Evolutionary conservation across 2,888 invertebrate species (phyloP).

Genomic region (Sericinus montela): DNA sequence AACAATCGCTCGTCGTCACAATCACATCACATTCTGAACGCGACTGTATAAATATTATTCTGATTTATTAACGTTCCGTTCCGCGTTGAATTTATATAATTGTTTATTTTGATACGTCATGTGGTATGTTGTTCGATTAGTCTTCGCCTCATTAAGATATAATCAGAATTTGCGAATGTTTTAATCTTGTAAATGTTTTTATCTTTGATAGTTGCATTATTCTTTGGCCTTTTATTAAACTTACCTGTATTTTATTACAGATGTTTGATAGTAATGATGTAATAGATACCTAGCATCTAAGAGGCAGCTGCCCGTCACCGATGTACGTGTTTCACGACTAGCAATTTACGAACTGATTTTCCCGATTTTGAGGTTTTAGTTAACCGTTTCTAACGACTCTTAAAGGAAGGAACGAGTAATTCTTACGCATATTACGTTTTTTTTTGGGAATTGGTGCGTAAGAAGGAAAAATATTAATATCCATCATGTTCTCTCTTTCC

Average conservation of each 20-base stretch:
- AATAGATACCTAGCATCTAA: no score
- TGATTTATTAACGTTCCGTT: slow-evolving; percentile 42
- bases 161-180: slow-evolving; percentile 22
- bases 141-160: slow-evolving; percentile 25
- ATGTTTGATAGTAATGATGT: no score
- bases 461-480: background rate
- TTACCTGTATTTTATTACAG: no score
- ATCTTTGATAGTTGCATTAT: slow-evolving; percentile 1
- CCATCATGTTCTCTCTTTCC: slow-evolving; percentile 4
- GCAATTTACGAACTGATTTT: no score
- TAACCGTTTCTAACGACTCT: no score
- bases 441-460: background rate
- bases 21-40: slow-evolving; percentile 38
- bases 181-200: no score
- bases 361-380: no score
- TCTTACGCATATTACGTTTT: background rate
- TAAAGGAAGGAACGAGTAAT: no score
- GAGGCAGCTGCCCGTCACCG: no score
- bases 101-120: slow-evolving; percentile 27
- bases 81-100: slow-evolving; percentile 36
- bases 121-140: slow-evolving; percentile 14
- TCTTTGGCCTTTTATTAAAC: background rate
- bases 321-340: no score
- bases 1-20: slow-evolving; percentile 26
- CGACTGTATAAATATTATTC: slow-evolving; percentile 35